Percentiles rank a stretch among this genome's conserved stretches.
phyloP scores from a whole-genome alignment of 2,113 vertebrate genomes.

The Saccopteryx leptura region DNA sequence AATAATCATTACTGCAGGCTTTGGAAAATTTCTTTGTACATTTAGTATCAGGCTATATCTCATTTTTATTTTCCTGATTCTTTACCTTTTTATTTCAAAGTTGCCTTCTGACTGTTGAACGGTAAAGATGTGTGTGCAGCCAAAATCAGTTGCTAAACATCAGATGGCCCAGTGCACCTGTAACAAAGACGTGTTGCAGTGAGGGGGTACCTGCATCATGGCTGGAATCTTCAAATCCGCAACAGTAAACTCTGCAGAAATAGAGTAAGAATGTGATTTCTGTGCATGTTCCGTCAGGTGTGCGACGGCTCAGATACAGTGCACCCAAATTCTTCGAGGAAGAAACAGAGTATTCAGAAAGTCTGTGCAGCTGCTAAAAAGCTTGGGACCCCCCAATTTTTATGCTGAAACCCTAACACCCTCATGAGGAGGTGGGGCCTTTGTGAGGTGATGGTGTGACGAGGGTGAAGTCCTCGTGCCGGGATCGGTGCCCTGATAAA shows the following conservation, averaged over 20 bases:
- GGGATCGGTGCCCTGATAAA: not conserved
- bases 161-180: conserved; percentile 13
- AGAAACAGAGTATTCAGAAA: not conserved
- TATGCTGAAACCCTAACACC: not conserved
- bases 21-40: conserved; percentile 62
- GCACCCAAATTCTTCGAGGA: not conserved
- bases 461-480: not conserved
- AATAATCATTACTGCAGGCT: conserved; percentile 50
- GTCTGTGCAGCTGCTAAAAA: not conserved
- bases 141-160: conserved; percentile 61
- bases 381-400: not conserved
- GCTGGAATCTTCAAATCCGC: conserved; percentile 48
- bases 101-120: conserved; percentile 21
- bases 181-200: conserved; percentile 22
- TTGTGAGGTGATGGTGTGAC: not conserved
- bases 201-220: not conserved
- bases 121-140: conserved; percentile 54
- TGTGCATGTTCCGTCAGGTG: not conserved
- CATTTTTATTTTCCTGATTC: conserved; percentile 61
- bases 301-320: not conserved
- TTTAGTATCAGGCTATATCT: conserved; percentile 65
- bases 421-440: not conserved
- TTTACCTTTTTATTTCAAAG: conserved; percentile 63
- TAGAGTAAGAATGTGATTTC: not conserved
- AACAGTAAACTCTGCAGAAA: not conserved